Conservation (phyloP, 2,888 invertebrate genomes). For the Netelia virgata region DNA sequence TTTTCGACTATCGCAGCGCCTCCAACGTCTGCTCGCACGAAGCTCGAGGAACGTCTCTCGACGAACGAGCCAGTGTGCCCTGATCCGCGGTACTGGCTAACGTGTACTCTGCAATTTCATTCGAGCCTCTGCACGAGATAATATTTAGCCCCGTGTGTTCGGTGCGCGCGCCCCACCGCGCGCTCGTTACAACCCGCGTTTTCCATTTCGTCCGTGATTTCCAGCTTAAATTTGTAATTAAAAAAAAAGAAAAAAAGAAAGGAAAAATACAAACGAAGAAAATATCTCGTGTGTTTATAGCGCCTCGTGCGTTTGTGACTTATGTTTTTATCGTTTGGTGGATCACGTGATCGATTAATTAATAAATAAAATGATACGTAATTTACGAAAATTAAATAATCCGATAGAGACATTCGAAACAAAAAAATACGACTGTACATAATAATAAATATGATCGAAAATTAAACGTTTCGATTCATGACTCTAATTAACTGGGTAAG, state of each 20-base stretch:
- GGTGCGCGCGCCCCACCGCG: slow-evolving; percentile 28
- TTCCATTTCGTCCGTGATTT: not conserved
- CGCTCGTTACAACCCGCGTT: not conserved
- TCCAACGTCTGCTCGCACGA: slow-evolving; percentile 69
- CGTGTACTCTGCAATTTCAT: slow-evolving; percentile 63
- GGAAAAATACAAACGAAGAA: not conserved
- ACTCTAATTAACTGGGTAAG: slow-evolving; percentile 9
- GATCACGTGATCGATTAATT: slow-evolving; percentile 37
- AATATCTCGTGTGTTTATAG: not conserved
- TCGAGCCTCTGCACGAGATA: slow-evolving; percentile 35
- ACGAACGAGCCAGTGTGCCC: slow-evolving; percentile 80
- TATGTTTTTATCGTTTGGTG: not conserved
- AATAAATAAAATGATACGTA: not conserved
- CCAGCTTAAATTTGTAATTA: not conserved
- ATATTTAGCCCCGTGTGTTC: slow-evolving; percentile 18
- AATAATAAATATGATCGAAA: not conserved
- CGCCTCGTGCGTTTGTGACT: slow-evolving; percentile 17
- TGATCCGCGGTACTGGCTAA: slow-evolving; percentile 80
- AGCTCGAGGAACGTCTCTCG: slow-evolving; percentile 62
- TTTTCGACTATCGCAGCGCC: slow-evolving; percentile 78
- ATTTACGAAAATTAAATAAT: not conserved
- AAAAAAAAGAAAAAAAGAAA: not conserved
- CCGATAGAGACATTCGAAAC: not conserved
- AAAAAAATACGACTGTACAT: not conserved
- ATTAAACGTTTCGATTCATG: not conserved